Base-by-base conservation (phyloP, 2,113 vertebrate genomes). In the Tapirus terrestris region DNA sequence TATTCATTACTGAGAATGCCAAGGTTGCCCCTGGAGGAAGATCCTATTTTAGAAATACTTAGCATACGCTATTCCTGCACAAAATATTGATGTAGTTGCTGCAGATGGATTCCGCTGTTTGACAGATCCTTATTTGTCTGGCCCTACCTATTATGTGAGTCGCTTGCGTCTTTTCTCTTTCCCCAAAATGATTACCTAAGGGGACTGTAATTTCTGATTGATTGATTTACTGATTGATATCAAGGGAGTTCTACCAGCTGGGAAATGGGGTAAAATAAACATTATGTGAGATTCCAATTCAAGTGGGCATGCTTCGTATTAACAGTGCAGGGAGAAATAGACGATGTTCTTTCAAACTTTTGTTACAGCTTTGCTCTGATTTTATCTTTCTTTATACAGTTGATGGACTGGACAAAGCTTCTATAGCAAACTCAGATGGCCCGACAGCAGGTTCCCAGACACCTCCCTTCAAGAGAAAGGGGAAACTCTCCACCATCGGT, bases 361-460 rank as follows among this genome's bases (percentile, higher is more conserved):
- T 63, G 51, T 63, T 89, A 96, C 53, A 98, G 23, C 97, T n/a
- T 77, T 96, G 63, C n/a, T 94, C 87, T 96, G 89, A 95, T 58
- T 84, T 96, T 94, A 68, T 94, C 73, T 97, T 97, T 98, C 48
- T 97, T 97, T 98, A 6, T 92, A 58, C 92, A 99, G 99, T 99
- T 98, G 99, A 99, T 79, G 99, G 99, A 81, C 99, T 99, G 99
- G 99, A 99, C 98, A 99, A 99, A 98, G 99, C 99, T 88, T 99
- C 99, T n/a, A 97, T 99, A 79, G 98, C 99, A 96, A 99, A 99
- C 98, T 99, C 99, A 1, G 99, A 99, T 97, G 99, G 99, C 97
- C 99, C 99, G 70, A 98, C 99, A 53, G 98, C 99, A 94, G 99
- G 99, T 90, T 99, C 99, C 94, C 99, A 99, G 97, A 99, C 99